A percentile compares a stretch with the other conserved stretches of the same genome.
Evolutionary conservation across 1,140 invertebrate species (phyloP).

Genomic region (Drosophila bocki): DNA sequence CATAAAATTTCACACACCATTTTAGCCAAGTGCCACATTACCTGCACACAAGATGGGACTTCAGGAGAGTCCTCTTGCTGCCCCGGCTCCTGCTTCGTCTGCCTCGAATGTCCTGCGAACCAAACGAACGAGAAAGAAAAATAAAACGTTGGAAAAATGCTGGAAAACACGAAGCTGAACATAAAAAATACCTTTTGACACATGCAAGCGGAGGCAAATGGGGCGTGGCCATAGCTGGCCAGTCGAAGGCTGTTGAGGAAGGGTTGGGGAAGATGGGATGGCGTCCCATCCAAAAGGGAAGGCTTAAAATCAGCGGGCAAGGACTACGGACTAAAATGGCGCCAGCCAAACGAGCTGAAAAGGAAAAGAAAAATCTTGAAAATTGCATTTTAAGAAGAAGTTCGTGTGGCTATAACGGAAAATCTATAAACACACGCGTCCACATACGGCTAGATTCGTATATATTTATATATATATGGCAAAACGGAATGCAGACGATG

Average conservation of each 20-base stretch:
- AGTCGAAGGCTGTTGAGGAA: background rate
- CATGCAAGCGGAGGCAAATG: conserved; percentile 68
- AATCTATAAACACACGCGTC: conserved; percentile 70
- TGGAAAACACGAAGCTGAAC: conserved; percentile 79
- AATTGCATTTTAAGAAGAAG: conserved; percentile 84
- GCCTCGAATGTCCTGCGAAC: conserved; percentile 13
- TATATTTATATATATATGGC: background rate
- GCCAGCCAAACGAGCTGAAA: conserved; percentile 56
- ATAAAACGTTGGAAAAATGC: conserved; percentile 73
- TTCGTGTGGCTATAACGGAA: conserved; percentile 79
- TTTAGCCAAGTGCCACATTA: conserved; percentile 85
- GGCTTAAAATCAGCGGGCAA: conserved; percentile 73
- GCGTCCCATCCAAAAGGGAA: background rate
- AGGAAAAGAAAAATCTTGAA: conserved; percentile 71
- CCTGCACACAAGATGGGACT: conserved; percentile 82
- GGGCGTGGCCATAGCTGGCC: conserved; percentile 40
- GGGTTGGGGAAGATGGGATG: too few species aligned
- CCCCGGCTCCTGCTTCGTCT: background rate
- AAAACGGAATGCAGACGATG: conserved; percentile 37
- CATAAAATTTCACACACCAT: conserved; percentile 85
- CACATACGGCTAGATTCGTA: conserved; percentile 1
- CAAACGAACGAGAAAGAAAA: conserved; percentile 46
- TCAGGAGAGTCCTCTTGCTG: background rate
- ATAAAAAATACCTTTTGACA: conserved; percentile 83
- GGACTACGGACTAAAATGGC: conserved; percentile 62